phyloP scores from a whole-genome alignment of 1,140 invertebrate species.

The Brachionus paranguensis region DNA sequence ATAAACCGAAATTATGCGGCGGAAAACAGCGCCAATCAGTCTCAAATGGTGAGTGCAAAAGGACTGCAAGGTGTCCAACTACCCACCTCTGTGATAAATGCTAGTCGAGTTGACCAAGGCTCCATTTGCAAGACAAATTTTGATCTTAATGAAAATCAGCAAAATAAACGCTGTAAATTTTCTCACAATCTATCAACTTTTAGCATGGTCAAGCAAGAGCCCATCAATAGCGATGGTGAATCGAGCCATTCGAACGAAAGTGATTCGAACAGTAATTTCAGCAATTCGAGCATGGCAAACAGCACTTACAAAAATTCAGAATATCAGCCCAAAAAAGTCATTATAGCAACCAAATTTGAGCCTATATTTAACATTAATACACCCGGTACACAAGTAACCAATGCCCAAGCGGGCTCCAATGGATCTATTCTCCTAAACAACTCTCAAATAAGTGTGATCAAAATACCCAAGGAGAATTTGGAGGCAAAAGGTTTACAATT shows the following conservation, averaged over 20 bases:
- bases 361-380: neutral
- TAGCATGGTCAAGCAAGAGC: neutral
- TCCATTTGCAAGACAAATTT: neutral
- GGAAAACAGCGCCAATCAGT: neutral
- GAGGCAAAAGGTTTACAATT: conserved; percentile 7
- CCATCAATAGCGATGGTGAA: conserved; percentile 33
- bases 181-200: neutral
- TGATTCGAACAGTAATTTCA: neutral
- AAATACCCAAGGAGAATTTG: conserved; percentile 22
- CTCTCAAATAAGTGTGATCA: conserved; percentile 26
- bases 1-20: conserved; percentile 19
- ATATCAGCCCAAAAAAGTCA: conserved; percentile 25
- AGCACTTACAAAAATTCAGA: neutral
- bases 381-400: neutral
- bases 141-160: neutral
- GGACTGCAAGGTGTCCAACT: neutral
- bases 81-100: neutral
- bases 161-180: conserved; percentile 23
- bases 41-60: neutral
- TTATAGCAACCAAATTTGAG: conserved; percentile 13
- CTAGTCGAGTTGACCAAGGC: neutral
- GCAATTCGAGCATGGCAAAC: neutral
- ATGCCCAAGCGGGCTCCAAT: neutral
- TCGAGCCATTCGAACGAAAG: conserved; percentile 29
- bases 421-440: neutral